phyloP scores from a whole-genome alignment of 2,113 vertebrate genomes.

The Ellobius talpinus region DNA sequence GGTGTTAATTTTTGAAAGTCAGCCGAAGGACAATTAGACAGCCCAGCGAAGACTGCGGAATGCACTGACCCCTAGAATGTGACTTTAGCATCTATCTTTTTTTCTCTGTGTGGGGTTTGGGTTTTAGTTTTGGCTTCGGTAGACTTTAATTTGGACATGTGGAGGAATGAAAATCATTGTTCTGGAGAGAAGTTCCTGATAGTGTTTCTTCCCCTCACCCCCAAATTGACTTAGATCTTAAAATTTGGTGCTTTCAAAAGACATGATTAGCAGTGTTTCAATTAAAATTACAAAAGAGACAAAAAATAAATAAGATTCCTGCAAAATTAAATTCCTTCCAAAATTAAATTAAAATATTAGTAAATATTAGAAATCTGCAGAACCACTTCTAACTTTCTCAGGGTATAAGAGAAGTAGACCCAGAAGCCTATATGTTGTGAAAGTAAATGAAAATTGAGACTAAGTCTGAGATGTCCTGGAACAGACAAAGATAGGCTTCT shows the following conservation, averaged over 20 bases:
- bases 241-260: conserved; percentile 83
- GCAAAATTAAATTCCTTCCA: background rate
- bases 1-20: conserved; percentile 87
- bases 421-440: background rate
- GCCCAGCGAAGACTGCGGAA: conserved; percentile 86
- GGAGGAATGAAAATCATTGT: conserved; percentile 64
- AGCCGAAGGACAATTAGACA: conserved; percentile 86
- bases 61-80: conserved; percentile 93
- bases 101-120: conserved; percentile 64
- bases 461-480: background rate
- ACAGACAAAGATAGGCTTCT: background rate
- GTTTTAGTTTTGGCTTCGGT: conserved; percentile 37
- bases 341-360: conserved; percentile 6
- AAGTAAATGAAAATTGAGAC: background rate
- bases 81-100: conserved; percentile 86
- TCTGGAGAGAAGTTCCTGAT: conserved; percentile 65
- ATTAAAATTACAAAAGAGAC: conserved; percentile 86
- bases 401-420: background rate
- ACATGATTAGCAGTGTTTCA: conserved; percentile 80
- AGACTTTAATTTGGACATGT: conserved; percentile 55
- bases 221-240: conserved; percentile 72
- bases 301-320: too few species aligned
- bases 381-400: background rate
- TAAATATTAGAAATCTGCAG: background rate
- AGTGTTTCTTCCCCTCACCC: conserved; percentile 55